Evolutionary conservation across 2,113 vertebrate genomes (phyloP).

Genomic region (Reinhardtius hippoglossoides): DNA sequence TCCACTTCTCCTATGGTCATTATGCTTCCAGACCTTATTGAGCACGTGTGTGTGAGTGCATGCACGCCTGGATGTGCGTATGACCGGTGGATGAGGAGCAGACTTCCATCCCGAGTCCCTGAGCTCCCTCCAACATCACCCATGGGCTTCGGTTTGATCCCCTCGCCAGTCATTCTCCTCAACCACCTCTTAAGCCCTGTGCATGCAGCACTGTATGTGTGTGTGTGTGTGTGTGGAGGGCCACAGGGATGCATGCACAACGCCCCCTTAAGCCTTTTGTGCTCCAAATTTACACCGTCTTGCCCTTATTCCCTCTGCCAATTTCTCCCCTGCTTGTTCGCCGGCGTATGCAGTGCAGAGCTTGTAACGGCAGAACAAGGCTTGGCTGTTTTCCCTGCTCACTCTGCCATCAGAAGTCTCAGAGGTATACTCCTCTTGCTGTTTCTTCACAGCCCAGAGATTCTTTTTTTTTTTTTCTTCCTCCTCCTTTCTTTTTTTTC

Average conservation of each 20-base stretch:
- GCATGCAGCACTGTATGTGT: slow-evolving; percentile 21
- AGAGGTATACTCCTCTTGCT: slow-evolving; percentile 65
- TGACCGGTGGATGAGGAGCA: slow-evolving; percentile 45
- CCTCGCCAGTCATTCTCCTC: slow-evolving; percentile 62
- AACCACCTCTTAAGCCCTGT: slow-evolving; percentile 61
- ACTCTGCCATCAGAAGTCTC: slow-evolving; percentile 69
- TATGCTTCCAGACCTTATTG: slow-evolving; percentile 33
- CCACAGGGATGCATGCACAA: slow-evolving; percentile 56
- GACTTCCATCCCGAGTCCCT: slow-evolving; percentile 57
- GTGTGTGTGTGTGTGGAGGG: slow-evolving; percentile 26
- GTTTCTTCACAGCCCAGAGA: slow-evolving; percentile 66
- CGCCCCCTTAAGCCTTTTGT: slow-evolving; percentile 71
- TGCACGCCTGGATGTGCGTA: slow-evolving; percentile 20
- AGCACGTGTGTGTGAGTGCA: slow-evolving; percentile 45
- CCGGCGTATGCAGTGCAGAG: slow-evolving; percentile 52
- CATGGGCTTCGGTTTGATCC: slow-evolving; percentile 77
- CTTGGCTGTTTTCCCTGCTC: slow-evolving; percentile 66
- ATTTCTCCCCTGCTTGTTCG: slow-evolving; percentile 60
- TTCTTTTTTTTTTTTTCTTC: slow-evolving; percentile 24
- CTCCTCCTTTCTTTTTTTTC: slow-evolving; percentile 27
- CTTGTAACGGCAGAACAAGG: slow-evolving; percentile 63
- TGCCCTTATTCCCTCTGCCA: slow-evolving; percentile 75
- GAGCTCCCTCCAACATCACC: slow-evolving; percentile 75
- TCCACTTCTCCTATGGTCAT: slow-evolving; percentile 47
- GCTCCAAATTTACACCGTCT: slow-evolving; percentile 72